These are phyloP conservation scores for Engraulis encrasicolus DNA, from an alignment of 2,113 vertebrate species.

Conservation along the genomic window DNA sequence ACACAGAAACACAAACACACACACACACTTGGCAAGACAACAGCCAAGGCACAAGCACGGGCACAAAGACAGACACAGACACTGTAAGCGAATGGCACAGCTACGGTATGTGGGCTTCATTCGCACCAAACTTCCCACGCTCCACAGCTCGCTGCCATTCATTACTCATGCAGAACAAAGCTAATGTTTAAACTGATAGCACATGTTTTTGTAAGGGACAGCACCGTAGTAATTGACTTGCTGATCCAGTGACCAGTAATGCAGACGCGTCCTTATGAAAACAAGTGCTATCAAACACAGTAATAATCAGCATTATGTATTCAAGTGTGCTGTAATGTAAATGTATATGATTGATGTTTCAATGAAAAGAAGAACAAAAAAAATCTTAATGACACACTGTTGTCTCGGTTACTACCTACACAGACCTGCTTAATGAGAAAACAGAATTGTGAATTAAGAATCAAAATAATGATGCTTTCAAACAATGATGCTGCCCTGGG, in stretches of 20 bases:
- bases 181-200: neutral
- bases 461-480: too few relatives aligned
- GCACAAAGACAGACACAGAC: neutral
- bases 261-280: too few relatives aligned
- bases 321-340: too few relatives aligned
- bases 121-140: neutral
- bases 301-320: neutral
- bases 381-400: too few relatives aligned
- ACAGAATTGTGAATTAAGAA: too few relatives aligned
- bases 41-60: neutral
- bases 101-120: neutral
- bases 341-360: too few relatives aligned
- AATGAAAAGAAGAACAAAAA: too few relatives aligned
- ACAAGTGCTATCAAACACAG: neutral
- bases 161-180: neutral
- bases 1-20: neutral
- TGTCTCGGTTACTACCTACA: too few relatives aligned
- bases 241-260: neutral
- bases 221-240: neutral
- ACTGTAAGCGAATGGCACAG: neutral
- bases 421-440: too few relatives aligned
- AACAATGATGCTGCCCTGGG: neutral
- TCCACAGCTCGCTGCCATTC: neutral
- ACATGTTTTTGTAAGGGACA: neutral
- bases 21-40: neutral